Evolutionary conservation across 2,797 vertebrate species (phyloP), one percentile per base, ranked within the genome.

Genomic region (Esox masquinongy): DNA sequence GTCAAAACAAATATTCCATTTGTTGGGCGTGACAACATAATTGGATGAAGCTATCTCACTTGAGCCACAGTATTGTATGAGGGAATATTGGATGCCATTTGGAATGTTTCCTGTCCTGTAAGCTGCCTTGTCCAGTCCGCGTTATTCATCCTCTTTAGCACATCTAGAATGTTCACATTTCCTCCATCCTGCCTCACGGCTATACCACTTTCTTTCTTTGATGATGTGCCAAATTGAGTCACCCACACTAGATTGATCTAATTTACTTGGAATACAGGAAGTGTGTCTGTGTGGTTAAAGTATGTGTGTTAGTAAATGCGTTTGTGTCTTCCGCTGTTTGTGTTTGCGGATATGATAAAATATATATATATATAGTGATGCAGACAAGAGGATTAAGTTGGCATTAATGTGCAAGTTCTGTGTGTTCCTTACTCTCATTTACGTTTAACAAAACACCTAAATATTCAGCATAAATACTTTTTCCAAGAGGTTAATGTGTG

Each of bases 241-340:
- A 47, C 12, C 5, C 26, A 66, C 26, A 17, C 15, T 26, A 26
- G 12, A 9, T 66, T 31, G 22, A 66, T 66, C 24, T 16, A 31
- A 26, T 16, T 66, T 66, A 1, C 26, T 66, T 66, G 63, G 26
- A 61, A 61, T 17, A 59, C 56, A 59, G 56, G 56, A 64, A 64
- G 72, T 70, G 51, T 68, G 73, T 39, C 26, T 31, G 49, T 36
- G 61, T 68, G 63, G 9, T 47, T 47, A 47, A 14, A 47, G 9
- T 56, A 31, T 73, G 63, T 68, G 50, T 29, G 29, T 43, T 16
- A 50, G 16, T 14, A 39, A 49, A 59, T 26, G 43, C 49, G 75
- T 63, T 43, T 66, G 68, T 49, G 24, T 71, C 34, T 49, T 39
- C 36, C 17, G 53, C 22, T 68, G 47, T 39, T 26, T 67, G 43